Conservation (phyloP, 2,797 vertebrate species). For the Rhinella marina region DNA sequence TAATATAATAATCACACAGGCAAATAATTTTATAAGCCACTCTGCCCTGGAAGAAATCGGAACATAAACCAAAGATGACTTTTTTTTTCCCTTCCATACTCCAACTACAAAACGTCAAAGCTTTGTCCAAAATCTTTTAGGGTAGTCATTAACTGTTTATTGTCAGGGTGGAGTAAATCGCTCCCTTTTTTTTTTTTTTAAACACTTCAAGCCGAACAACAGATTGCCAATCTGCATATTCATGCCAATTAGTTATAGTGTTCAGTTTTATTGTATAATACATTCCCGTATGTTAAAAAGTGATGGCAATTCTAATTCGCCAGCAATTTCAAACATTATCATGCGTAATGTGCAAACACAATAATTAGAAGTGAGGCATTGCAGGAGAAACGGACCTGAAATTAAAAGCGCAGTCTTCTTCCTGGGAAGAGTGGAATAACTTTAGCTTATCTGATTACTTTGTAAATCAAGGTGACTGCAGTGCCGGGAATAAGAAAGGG, state of each 20-base stretch:
- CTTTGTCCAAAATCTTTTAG: not conserved
- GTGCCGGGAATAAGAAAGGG: slow-evolving; percentile 32
- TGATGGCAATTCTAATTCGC: slow-evolving; percentile 48
- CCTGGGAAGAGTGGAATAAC: slow-evolving; percentile 48
- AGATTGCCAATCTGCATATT: slow-evolving; percentile 54
- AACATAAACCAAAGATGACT: not conserved
- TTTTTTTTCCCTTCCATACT: not conserved
- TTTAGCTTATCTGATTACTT: slow-evolving; percentile 47
- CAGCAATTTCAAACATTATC: slow-evolving; percentile 49
- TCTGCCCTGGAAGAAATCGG: not conserved
- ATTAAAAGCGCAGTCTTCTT: slow-evolving; percentile 25
- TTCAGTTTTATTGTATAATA: slow-evolving; percentile 53
- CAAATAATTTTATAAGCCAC: not conserved
- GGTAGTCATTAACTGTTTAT: slow-evolving; percentile 33
- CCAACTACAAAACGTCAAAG: not conserved
- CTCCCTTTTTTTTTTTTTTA: slow-evolving; percentile 8
- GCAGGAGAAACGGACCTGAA: slow-evolving; percentile 46
- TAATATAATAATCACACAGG: not conserved
- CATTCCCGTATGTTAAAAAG: slow-evolving; percentile 52
- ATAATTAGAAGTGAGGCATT: slow-evolving; percentile 46
- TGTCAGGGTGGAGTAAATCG: slow-evolving; percentile 5
- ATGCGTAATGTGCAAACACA: slow-evolving; percentile 48
- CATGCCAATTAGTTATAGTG: slow-evolving; percentile 54
- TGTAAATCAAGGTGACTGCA: slow-evolving; percentile 46
- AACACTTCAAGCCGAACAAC: slow-evolving; percentile 32